Base-by-base conservation (phyloP, 1,140 invertebrate species). In the Gryon sp. region DNA sequence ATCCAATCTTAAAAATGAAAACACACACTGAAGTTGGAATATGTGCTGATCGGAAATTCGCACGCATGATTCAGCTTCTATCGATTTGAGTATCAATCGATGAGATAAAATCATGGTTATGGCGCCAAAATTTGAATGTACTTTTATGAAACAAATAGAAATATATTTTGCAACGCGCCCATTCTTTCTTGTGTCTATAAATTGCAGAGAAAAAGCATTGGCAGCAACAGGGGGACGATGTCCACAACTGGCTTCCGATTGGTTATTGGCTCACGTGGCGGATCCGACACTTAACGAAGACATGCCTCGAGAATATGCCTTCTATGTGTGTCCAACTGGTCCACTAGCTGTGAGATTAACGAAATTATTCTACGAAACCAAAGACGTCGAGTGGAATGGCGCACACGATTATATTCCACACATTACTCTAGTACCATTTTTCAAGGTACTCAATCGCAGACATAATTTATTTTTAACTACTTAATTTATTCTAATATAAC, bases 321-420 rank as follows among this genome's bases (percentile, higher is more conserved):
- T 97, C 5, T 97, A 97, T 84, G 92, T 94, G 8, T 96, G 94
- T 83, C 96, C 96, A 2, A 93, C 92, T 1, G 96, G 96, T 4
- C 86, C 89, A 0, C 90, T 95, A 41, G 88, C 92, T 12, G 90
- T 93, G 36, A 92, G 94, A 78, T 85, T 97, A 7, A 90, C 92
- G 36, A 89, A 91, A 48, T 97, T 96, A 85, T 97, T 94, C 94
- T 89, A 92, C 0, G 93, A 94, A 78, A 95, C 94, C n/a, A 91
- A 92, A 76, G 86, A 90, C 48, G 85, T 92, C 2, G 93, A 93
- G 20, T 95, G 95, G 93, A 97, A 97, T 88, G 95, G 95, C 15
- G 95, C 95, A 5, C 95, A 96, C 80, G 95, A 96, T 85, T 96
- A 93, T 84, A 92, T 95, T 28, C 96, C 96, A 1, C 96, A 98